phyloP scores from a whole-genome alignment of 2,888 invertebrate genomes.

The Epistrophe grossulariae region DNA sequence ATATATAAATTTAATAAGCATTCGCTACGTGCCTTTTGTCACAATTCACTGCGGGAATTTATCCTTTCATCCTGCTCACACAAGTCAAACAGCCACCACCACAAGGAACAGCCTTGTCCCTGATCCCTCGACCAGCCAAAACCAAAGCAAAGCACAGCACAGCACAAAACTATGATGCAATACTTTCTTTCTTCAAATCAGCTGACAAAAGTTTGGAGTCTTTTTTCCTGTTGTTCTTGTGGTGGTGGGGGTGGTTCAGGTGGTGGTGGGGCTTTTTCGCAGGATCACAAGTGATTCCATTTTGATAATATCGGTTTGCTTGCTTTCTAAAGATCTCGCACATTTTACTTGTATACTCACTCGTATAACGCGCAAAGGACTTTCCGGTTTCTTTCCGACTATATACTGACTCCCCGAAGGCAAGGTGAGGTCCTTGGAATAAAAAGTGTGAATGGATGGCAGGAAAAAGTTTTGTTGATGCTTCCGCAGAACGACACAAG shows the following conservation, averaged over 20 bases:
- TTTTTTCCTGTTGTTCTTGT: not conserved
- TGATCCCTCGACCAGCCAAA: constrained; percentile 3
- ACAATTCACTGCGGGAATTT: constrained; percentile 64
- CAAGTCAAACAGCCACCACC: constrained; percentile 24
- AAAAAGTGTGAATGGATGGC: constrained; percentile 20
- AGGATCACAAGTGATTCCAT: constrained; percentile 53
- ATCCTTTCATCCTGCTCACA: constrained; percentile 48
- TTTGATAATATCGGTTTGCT: constrained; percentile 50
- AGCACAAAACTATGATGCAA: constrained; percentile 17
- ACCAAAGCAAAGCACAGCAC: not conserved
- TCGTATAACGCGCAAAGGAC: constrained; percentile 21
- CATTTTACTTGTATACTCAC: constrained; percentile 16
- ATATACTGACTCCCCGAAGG: not conserved
- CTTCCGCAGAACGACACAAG: constrained; percentile 54
- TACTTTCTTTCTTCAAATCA: constrained; percentile 39
- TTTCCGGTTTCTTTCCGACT: constrained; percentile 21
- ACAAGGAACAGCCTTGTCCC: no score
- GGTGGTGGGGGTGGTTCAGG: not conserved
- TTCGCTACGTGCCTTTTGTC: constrained; percentile 68
- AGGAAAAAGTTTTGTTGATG: constrained; percentile 54
- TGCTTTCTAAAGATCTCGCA: constrained; percentile 53
- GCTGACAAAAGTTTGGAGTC: constrained; percentile 32
- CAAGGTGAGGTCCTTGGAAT: constrained; percentile 20
- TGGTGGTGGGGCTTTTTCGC: constrained; percentile 4
- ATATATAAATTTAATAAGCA: constrained; percentile 71